These are phyloP conservation scores for Habropoda laboriosa DNA, from an alignment of 1,140 invertebrate species.

Conservation along the genomic window DNA sequence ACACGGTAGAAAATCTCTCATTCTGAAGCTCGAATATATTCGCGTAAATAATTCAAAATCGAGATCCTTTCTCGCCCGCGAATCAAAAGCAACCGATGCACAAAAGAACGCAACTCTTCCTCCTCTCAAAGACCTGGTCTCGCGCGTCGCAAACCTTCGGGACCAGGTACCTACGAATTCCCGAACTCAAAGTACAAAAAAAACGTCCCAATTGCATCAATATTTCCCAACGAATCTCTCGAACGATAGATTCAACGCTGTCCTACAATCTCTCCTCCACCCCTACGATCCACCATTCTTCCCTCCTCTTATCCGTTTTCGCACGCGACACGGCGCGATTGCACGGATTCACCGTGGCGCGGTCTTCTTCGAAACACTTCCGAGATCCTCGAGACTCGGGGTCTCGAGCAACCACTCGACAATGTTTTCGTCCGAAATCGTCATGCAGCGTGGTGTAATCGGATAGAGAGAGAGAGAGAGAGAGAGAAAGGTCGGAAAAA, in stretches of 20 bases:
- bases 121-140: too few relatives aligned
- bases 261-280: not conserved
- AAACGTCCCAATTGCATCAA: too few relatives aligned
- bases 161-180: too few relatives aligned
- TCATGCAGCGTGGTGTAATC: conserved; percentile 53
- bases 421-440: conserved; percentile 65
- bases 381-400: conserved; percentile 17
- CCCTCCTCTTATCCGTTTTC: not conserved
- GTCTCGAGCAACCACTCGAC: conserved; percentile 48
- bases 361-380: conserved; percentile 22
- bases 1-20: not conserved
- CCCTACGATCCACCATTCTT: not conserved
- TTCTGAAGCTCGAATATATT: conserved; percentile 4
- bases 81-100: not conserved
- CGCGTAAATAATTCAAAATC: conserved; percentile 20
- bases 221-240: conserved; percentile 9
- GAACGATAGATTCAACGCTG: not conserved
- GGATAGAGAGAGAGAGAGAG: conserved; percentile 16
- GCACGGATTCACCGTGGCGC: not conserved
- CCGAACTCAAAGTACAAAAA: not conserved
- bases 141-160: not conserved
- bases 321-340: not conserved
- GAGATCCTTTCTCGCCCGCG: not conserved
- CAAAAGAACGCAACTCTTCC: conserved; percentile 1
- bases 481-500: not conserved